Conservation (phyloP, 2,888 invertebrate species). For the Drosophila prolongata region DNA sequence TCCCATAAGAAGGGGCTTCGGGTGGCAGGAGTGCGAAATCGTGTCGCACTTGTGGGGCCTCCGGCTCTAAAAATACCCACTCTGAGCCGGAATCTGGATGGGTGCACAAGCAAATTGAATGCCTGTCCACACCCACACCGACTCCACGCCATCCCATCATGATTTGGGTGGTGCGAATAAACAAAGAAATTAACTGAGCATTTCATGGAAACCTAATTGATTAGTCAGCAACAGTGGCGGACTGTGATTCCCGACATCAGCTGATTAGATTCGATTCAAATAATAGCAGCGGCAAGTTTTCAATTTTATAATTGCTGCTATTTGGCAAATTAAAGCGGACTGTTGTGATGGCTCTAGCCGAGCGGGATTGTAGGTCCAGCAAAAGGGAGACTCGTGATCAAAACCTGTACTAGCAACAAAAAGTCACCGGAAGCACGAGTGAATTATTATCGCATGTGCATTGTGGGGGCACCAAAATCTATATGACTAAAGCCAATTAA, state of each 20-base stretch:
- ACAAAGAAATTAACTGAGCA: conserved; percentile 28
- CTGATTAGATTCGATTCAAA: conserved; percentile 39
- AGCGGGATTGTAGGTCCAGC: not conserved
- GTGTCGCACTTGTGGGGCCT: conserved; percentile 27
- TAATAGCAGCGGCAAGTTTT: conserved; percentile 31
- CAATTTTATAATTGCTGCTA: conserved; percentile 45
- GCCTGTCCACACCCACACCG: not conserved
- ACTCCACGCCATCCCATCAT: conserved; percentile 19
- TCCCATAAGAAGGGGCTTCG: not conserved
- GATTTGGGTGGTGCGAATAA: conserved; percentile 21
- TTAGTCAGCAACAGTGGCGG: conserved; percentile 25
- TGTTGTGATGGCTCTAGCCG: conserved; percentile 10
- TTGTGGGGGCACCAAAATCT: not conserved
- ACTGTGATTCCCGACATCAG: conserved; percentile 30
- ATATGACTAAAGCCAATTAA: not conserved
- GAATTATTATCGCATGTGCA: conserved; percentile 6
- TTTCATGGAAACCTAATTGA: conserved; percentile 33
- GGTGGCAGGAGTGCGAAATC: not conserved
- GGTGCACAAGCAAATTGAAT: conserved; percentile 12
- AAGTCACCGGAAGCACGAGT: not conserved
- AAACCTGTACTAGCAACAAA: not conserved
- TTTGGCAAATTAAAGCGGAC: conserved; percentile 18
- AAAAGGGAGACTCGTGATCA: conserved; percentile 14
- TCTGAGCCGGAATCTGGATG: conserved; percentile 7
- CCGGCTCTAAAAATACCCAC: conserved; percentile 29